phyloP scores from a whole-genome alignment of 2,797 vertebrate species.

The Neomorphus geoffroyi region DNA sequence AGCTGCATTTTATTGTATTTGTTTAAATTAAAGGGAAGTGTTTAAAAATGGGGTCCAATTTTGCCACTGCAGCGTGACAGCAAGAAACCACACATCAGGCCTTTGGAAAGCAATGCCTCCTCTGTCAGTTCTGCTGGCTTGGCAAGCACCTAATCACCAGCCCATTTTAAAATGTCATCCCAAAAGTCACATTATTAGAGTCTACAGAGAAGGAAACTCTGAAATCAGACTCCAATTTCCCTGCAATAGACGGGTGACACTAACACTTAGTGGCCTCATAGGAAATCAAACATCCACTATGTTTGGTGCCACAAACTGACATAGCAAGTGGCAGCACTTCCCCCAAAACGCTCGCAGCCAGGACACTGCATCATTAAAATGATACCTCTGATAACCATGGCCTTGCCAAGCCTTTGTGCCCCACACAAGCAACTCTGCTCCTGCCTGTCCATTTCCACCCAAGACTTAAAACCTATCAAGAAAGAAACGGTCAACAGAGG shows the following conservation, averaged over 20 bases:
- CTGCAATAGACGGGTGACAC: not conserved
- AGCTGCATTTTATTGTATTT: conserved; percentile 40
- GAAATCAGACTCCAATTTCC: not conserved
- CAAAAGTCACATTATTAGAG: not conserved
- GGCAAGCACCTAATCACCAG: not conserved
- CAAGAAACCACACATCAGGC: not conserved
- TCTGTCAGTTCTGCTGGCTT: not conserved
- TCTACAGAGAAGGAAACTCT: not conserved
- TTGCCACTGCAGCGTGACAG: not conserved
- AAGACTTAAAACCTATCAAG: not conserved
- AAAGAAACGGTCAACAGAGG: not conserved
- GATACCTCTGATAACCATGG: not conserved
- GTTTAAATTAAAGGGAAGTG: conserved; percentile 44
- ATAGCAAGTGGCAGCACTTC: not conserved
- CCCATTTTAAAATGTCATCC: not conserved
- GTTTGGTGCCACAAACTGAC: not conserved
- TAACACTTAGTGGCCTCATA: not conserved
- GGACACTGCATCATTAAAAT: not conserved
- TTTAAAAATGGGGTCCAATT: conserved; percentile 26
- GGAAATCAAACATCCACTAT: not conserved
- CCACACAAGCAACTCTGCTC: not conserved
- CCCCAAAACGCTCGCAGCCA: not conserved
- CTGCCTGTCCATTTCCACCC: not conserved
- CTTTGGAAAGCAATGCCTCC: conserved; percentile 5
- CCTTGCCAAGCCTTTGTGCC: not conserved